phyloP scores from a whole-genome alignment of 2,888 invertebrate genomes.

The Antheraea assamensis region DNA sequence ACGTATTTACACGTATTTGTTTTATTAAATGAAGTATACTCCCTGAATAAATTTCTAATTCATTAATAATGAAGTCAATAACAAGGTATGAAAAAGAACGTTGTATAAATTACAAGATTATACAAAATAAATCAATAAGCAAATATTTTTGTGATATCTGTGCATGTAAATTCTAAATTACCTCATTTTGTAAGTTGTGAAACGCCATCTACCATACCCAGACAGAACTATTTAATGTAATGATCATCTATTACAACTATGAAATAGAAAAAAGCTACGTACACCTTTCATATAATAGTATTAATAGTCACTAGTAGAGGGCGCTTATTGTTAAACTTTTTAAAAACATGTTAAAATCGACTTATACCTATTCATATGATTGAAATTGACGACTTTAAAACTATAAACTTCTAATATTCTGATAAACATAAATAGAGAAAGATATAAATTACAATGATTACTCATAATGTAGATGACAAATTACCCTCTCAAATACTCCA shows the following conservation, averaged over 20 bases:
- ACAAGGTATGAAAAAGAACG: background rate
- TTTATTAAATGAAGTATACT: background rate
- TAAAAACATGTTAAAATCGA: background rate
- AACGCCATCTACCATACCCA: background rate
- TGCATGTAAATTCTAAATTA: background rate
- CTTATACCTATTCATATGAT: background rate
- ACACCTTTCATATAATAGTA: background rate
- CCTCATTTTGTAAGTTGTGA: background rate
- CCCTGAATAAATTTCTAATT: background rate
- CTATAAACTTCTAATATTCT: background rate
- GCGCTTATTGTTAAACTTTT: background rate
- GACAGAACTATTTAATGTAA: background rate
- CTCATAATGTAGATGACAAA: slow-evolving; percentile 2
- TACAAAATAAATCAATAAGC: background rate
- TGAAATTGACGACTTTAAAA: background rate
- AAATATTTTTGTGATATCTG: background rate
- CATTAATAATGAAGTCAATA: background rate
- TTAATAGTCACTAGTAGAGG: background rate
- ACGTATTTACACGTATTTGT: background rate
- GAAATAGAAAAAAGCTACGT: background rate
- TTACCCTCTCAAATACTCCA: slow-evolving; percentile 1
- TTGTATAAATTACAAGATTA: background rate
- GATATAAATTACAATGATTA: background rate
- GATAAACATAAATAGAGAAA: background rate
- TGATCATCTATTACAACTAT: background rate